These are phyloP conservation scores for Synergus laeviventris DNA, from an alignment of 2,888 invertebrate species.

Conservation along the genomic window DNA sequence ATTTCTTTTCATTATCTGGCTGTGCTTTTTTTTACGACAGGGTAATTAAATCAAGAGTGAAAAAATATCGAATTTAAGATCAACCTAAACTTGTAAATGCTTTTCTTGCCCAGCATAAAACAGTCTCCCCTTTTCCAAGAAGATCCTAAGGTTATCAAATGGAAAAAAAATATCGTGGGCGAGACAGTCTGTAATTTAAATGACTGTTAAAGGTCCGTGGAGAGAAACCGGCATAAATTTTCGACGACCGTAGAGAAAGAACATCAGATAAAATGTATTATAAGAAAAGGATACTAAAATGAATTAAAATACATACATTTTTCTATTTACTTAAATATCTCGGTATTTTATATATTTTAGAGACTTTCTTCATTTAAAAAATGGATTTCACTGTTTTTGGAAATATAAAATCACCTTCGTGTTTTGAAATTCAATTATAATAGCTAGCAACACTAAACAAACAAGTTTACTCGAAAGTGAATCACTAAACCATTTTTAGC, in stretches of 20 bases:
- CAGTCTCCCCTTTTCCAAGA: neutral
- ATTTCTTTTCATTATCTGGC: neutral
- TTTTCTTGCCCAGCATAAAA: neutral
- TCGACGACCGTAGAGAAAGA: neutral
- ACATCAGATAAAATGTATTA: neutral
- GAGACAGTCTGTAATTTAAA: conserved; percentile 13
- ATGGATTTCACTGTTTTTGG: neutral
- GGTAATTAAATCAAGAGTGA: neutral
- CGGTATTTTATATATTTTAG: neutral
- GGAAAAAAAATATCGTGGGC: neutral
- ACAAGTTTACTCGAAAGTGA: neutral
- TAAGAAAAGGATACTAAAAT: too few species aligned
- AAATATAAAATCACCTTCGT: neutral
- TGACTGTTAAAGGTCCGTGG: neutral
- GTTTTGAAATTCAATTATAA: neutral
- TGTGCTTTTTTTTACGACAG: neutral
- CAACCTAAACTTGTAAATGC: neutral
- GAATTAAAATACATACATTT: too few species aligned
- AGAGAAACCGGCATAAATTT: neutral
- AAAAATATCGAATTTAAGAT: neutral
- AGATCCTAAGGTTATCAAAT: neutral
- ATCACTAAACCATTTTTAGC: neutral
- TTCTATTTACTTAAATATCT: too few species aligned
- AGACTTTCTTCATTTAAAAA: neutral
- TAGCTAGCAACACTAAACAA: neutral